Percentiles rank a stretch among this genome's conserved stretches.
Evolutionary conservation across 2,797 vertebrate genomes (phyloP).

Genomic region (Aldrovandia affinis): DNA sequence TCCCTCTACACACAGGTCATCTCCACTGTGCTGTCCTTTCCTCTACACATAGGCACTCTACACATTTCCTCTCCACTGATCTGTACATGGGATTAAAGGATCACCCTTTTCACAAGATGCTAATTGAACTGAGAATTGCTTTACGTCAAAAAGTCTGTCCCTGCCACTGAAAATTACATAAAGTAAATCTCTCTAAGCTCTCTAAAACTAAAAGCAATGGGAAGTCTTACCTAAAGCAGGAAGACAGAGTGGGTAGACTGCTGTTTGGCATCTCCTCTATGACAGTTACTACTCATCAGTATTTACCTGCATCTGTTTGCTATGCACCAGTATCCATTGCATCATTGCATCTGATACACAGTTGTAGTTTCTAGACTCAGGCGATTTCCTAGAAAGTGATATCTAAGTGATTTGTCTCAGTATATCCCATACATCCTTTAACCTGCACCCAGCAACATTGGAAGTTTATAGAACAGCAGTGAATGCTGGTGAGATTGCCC

Average conservation of each 20-base stretch:
- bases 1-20: not conserved
- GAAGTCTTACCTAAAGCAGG: too few species aligned
- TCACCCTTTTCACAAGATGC: too few species aligned
- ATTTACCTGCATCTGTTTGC: too few species aligned
- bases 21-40: not conserved
- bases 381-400: too few species aligned
- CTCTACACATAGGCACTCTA: too few species aligned
- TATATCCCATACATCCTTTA: too few species aligned
- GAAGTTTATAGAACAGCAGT: conserved; percentile 2
- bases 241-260: too few species aligned
- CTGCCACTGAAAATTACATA: not conserved
- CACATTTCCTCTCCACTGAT: too few species aligned
- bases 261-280: too few species aligned
- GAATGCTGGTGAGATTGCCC: conserved; percentile 3
- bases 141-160: not conserved
- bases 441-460: not conserved
- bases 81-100: too few species aligned
- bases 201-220: too few species aligned
- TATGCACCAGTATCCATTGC: not conserved
- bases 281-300: not conserved
- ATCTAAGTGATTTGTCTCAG: too few species aligned
- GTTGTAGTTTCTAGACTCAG: not conserved
- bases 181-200: not conserved
- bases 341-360: not conserved
- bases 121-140: not conserved